Conservation (phyloP, 2,113 vertebrate species). For the Sorex fumeus region DNA sequence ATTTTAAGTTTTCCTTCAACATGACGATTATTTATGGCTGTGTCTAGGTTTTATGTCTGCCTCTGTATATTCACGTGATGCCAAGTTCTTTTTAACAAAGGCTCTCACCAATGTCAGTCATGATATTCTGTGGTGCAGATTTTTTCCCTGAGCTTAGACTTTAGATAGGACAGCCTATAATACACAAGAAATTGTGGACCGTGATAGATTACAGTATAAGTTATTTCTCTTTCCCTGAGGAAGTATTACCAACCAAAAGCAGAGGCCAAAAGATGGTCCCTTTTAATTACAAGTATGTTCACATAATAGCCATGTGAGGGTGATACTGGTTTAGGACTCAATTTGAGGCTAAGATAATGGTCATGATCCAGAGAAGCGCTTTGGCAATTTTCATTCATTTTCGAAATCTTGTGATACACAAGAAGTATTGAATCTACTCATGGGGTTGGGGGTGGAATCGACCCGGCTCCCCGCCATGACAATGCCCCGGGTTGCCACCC, state of each 20-base stretch:
- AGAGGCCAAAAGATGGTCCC: constrained; percentile 77
- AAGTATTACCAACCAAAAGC: constrained; percentile 82
- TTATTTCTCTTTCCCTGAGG: constrained; percentile 84
- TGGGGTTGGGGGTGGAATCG: too few relatives aligned
- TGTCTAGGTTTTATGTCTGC: constrained; percentile 60
- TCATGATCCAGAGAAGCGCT: constrained; percentile 63
- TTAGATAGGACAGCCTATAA: constrained; percentile 86
- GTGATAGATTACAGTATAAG: constrained; percentile 85
- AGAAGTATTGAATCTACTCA: constrained; percentile 24
- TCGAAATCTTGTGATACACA: not conserved
- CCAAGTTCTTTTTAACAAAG: constrained; percentile 79
- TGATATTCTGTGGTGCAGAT: constrained; percentile 86
- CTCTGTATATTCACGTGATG: constrained; percentile 77
- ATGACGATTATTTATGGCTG: constrained; percentile 44
- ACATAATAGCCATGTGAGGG: constrained; percentile 71
- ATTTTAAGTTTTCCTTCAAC: constrained; percentile 67
- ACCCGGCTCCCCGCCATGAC: too few relatives aligned
- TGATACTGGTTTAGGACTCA: constrained; percentile 73
- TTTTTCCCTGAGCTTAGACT: constrained; percentile 88
- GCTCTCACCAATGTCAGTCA: constrained; percentile 75
- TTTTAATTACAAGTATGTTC: constrained; percentile 70
- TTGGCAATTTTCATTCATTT: constrained; percentile 58
- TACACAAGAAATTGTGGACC: constrained; percentile 83
- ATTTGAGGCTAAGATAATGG: constrained; percentile 68
- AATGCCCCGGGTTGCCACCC: too few relatives aligned